phyloP scores from a whole-genome alignment of 1,140 invertebrate genomes.

The Trichonephila clavipes region DNA sequence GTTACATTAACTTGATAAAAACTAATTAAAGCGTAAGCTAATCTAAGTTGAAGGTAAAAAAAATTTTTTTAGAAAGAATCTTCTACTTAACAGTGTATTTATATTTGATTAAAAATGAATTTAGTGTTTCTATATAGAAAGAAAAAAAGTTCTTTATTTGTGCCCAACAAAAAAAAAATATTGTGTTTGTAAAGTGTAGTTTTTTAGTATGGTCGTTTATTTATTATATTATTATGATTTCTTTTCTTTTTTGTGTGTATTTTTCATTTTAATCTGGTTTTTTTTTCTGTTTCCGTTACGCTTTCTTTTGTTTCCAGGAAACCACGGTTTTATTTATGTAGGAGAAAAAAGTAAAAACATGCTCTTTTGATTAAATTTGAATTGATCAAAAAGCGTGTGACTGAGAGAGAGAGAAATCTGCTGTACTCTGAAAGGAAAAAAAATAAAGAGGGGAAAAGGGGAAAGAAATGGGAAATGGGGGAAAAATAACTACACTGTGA shows the following conservation, averaged over 20 bases:
- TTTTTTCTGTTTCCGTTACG: neutral
- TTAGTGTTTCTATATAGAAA: neutral
- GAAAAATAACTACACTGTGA: slow-evolving; percentile 6
- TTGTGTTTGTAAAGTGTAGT: slow-evolving; percentile 7
- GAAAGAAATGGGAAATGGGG: neutral
- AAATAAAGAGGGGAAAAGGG: neutral
- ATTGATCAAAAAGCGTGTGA: slow-evolving; percentile 11
- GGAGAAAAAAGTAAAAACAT: neutral
- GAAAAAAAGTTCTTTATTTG: neutral
- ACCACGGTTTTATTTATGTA: neutral
- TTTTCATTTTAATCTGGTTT: neutral
- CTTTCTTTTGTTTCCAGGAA: slow-evolving; percentile 5
- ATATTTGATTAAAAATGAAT: slow-evolving; percentile 60
- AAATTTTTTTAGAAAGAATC: neutral
- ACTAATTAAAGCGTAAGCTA: slow-evolving; percentile 39
- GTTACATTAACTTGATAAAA: slow-evolving; percentile 49
- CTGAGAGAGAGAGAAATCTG: neutral
- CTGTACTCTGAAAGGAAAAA: neutral
- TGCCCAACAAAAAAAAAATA: neutral
- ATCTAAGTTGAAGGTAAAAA: neutral
- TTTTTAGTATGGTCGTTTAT: slow-evolving; percentile 32
- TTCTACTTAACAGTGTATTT: slow-evolving; percentile 43
- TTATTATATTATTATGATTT: slow-evolving; percentile 32
- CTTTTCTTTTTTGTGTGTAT: neutral
- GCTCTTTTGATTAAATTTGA: slow-evolving; percentile 61